These are phyloP conservation scores for Acronicta psi DNA, from an alignment of 2,888 invertebrate species.

Conservation along the genomic window DNA sequence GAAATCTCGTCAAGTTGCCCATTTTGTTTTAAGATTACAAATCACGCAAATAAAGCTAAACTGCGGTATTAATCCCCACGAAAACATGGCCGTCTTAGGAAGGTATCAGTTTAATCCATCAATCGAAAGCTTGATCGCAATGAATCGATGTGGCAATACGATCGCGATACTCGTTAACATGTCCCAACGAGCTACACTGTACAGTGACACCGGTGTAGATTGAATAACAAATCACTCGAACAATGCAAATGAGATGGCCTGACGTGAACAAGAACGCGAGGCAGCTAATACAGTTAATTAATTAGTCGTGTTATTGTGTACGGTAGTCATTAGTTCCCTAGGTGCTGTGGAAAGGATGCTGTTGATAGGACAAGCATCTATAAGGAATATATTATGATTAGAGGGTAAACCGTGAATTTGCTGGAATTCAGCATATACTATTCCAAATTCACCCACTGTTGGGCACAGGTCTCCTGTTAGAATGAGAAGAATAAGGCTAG, in stretches of 20 bases:
- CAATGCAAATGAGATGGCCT: conserved; percentile 54
- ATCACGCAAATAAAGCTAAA: not conserved
- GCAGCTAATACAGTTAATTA: conserved; percentile 35
- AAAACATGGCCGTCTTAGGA: conserved; percentile 35
- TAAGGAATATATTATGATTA: too few relatives aligned
- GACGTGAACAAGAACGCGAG: conserved; percentile 26
- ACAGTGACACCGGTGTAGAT: conserved; percentile 58
- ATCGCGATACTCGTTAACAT: conserved; percentile 54
- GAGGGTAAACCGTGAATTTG: too few relatives aligned
- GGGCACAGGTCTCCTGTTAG: too few relatives aligned
- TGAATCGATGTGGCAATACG: conserved; percentile 60
- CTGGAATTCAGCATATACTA: too few relatives aligned
- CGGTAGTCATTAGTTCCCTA: conserved; percentile 1
- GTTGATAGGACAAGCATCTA: too few relatives aligned
- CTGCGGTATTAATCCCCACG: conserved; percentile 1
- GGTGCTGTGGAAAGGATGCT: not conserved
- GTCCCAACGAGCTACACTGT: conserved; percentile 51
- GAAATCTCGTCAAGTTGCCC: too few relatives aligned
- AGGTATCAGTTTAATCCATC: conserved; percentile 51
- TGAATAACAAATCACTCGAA: conserved; percentile 63
- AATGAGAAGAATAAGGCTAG: too few relatives aligned
- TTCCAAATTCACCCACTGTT: too few relatives aligned
- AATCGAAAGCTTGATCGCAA: conserved; percentile 59
- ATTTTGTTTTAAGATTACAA: too few relatives aligned
- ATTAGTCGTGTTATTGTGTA: conserved; percentile 18